These are phyloP conservation scores for Nasonia vitripennis DNA, from an alignment of 1,140 invertebrate species.

Conservation along the genomic window DNA sequence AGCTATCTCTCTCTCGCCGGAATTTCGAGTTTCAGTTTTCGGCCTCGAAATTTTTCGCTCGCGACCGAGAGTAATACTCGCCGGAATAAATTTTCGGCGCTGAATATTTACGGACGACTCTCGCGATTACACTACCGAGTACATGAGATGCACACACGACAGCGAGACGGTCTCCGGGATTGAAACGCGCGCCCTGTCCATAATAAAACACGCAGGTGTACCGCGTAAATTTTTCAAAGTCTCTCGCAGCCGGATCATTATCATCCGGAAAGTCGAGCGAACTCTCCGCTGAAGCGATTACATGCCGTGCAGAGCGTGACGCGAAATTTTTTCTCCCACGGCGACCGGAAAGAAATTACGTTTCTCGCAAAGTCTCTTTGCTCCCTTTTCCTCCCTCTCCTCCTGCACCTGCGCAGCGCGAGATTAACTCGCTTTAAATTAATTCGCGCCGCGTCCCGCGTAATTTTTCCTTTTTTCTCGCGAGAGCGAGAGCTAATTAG, in stretches of 20 bases:
- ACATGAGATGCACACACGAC: neutral
- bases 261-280: constrained; percentile 7
- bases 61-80: neutral
- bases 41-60: too few species aligned
- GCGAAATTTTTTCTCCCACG: constrained; percentile 8
- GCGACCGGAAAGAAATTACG: constrained; percentile 41
- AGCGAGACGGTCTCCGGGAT: too few species aligned
- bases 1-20: too few species aligned
- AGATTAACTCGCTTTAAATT: constrained; percentile 31
- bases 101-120: neutral
- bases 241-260: neutral
- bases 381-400: neutral
- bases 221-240: neutral
- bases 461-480: neutral
- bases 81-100: neutral
- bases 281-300: neutral
- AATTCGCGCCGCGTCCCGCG: neutral
- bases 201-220: too few species aligned
- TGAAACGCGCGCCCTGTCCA: too few species aligned
- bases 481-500: neutral
- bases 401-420: neutral
- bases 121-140: neutral
- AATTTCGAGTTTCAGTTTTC: too few species aligned
- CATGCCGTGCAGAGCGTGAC: neutral
- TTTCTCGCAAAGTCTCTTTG: constrained; percentile 9